Base-by-base conservation (phyloP, 2,888 invertebrate genomes). In the Eupithecia tripunctaria region DNA sequence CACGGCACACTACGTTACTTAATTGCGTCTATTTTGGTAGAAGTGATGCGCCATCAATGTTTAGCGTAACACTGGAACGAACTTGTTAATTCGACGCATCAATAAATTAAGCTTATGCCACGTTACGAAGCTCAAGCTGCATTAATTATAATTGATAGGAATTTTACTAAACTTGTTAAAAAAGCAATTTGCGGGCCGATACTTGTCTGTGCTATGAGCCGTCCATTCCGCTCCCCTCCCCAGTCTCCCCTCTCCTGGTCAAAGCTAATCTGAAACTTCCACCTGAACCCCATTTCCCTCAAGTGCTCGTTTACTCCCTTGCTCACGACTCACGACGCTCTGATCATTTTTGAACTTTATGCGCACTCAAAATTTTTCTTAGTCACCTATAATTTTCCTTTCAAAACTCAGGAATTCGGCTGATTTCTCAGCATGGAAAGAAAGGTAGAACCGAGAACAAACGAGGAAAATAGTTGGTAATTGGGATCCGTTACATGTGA, bases 211-310 rank as follows among this genome's bases (percentile, higher is more conserved):
- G 78, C 77, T 78, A 79, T 76, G 81, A 78, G 78, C 77, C 82
- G 84, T 80, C 82, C 84, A 80, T 82, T 84, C 79, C 83, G 82
- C 84, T 83, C 81, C 80, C 81, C 79, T 82, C 82, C 81, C 78
- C 77, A 71, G 72, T 56, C 68, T 71, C 79, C 80, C 81, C 77
- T 78, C 78, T 73, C 73, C 66, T 77, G 74, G 71, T 74, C 75
- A 67, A 70, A 73, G 81, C 79, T 80, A 74, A 80, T 76, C 77
- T 74, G 76, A 81, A 83, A 84, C 82, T 82, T 76, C 82, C 82
- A 85, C 86, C 85, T 86, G 86, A 83, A 84, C 82, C 81, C 82
- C 83, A 89, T 88, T 88, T 85, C 81, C 82, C 82, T 86, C 84
- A 85, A 88, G 86, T 85, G 83, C 83, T 82, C 82, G 80, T 85